Evolutionary conservation across 1,140 invertebrate genomes (phyloP).

Genomic region (Tetraneura akinire): DNA sequence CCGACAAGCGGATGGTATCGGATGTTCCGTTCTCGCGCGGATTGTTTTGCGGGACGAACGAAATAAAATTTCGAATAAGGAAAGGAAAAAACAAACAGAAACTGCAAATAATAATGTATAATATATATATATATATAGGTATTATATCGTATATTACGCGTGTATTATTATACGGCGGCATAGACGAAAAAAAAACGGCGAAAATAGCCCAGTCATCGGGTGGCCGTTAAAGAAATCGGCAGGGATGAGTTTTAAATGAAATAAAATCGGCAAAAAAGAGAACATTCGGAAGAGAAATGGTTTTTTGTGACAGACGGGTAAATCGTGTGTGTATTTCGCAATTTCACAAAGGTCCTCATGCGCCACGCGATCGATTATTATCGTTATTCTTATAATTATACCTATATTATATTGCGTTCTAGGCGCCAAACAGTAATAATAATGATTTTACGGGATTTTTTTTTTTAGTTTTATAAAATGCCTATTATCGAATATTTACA

Average conservation of each 20-base stretch:
- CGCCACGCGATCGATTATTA: constrained; percentile 20
- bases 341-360: constrained; percentile 38
- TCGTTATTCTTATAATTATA: neutral
- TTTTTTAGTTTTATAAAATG: neutral
- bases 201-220: constrained; percentile 32
- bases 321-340: constrained; percentile 48
- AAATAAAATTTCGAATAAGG: neutral
- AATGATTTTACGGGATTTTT: constrained; percentile 3
- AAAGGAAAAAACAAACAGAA: neutral
- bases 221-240: constrained; percentile 44
- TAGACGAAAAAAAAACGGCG: neutral
- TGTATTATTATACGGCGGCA: neutral
- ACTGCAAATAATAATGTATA: neutral
- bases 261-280: neutral
- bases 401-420: neutral
- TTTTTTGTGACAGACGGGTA: constrained; percentile 50
- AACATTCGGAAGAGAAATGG: constrained; percentile 44
- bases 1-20: too few species aligned
- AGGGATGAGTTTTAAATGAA: constrained; percentile 24
- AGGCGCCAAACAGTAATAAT: constrained; percentile 26
- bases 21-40: too few species aligned
- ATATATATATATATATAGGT: too few species aligned
- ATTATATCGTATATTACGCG: too few species aligned
- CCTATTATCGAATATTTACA: too few species aligned
- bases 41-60: constrained; percentile 24